Conservation (phyloP, 2,113 vertebrate genomes). For the Nettapus auritus region DNA sequence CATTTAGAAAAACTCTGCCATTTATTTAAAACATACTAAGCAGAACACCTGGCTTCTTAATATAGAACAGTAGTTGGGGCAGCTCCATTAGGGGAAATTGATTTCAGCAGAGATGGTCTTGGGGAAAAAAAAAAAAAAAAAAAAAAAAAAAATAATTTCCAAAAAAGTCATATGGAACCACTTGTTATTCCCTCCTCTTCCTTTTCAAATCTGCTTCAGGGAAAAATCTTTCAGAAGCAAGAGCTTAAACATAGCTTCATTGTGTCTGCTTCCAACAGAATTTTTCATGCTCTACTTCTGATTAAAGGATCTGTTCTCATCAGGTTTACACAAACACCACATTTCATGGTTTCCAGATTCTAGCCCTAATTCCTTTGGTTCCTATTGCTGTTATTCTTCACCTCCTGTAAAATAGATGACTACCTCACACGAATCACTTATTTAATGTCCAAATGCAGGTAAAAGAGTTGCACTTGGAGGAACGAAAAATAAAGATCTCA, state of each 20-base stretch:
- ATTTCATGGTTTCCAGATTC: background rate
- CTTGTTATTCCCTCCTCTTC: background rate
- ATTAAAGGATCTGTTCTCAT: conserved; percentile 34
- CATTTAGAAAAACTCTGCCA: background rate
- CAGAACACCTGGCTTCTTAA: conserved; percentile 45
- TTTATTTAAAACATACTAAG: conserved; percentile 46
- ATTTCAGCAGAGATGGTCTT: conserved; percentile 23
- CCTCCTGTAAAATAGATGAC: background rate
- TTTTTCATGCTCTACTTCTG: conserved; percentile 20
- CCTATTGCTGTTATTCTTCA: background rate
- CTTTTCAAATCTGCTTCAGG: conserved; percentile 16
- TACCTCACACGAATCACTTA: background rate
- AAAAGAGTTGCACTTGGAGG: background rate
- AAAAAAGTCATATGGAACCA: conserved; percentile 43
- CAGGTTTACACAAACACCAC: background rate
- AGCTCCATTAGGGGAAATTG: conserved; percentile 28
- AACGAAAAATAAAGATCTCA: background rate
- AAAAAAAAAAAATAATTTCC: background rate
- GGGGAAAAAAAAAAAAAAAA: background rate
- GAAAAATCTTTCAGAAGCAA: conserved; percentile 3
- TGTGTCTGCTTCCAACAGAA: conserved; percentile 3
- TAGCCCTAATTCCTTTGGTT: background rate
- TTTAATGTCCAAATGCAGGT: background rate
- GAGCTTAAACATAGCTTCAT: background rate
- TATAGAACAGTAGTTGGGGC: conserved; percentile 31